Evolutionary conservation across 2,888 invertebrate species (phyloP).

Genomic region (Habrosyne pyritoides): DNA sequence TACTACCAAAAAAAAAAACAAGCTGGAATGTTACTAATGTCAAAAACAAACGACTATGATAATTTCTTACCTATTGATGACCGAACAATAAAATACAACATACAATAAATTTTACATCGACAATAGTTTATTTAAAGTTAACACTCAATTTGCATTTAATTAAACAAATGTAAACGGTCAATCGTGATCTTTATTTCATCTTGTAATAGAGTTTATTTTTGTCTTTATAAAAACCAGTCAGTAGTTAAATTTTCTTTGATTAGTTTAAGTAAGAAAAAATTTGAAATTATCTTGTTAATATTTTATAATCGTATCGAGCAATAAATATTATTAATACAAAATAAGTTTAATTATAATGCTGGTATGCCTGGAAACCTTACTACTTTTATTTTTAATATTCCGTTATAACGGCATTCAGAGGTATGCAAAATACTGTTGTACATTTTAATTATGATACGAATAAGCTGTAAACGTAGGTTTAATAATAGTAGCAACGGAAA

Average conservation of each 20-base stretch:
- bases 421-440: too few relatives aligned
- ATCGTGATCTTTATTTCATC: not conserved
- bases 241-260: not conserved
- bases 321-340: too few relatives aligned
- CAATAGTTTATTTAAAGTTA: conserved; percentile 42
- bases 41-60: conserved; percentile 29
- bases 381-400: too few relatives aligned
- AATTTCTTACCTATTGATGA: conserved; percentile 26
- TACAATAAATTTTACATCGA: conserved; percentile 41
- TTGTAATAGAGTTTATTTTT: conserved; percentile 2
- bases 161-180: conserved; percentile 9
- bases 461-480: too few relatives aligned
- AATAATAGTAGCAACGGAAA: too few relatives aligned
- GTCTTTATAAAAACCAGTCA: not conserved
- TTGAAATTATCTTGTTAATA: conserved; percentile 7
- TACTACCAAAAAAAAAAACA: not conserved
- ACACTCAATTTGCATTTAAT: conserved; percentile 46
- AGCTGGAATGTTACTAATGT: conserved; percentile 9
- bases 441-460: too few relatives aligned
- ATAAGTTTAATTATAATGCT: too few relatives aligned
- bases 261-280: not conserved
- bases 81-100: conserved; percentile 37
- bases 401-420: too few relatives aligned
- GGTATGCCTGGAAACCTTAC: too few relatives aligned
- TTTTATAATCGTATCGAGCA: conserved; percentile 3